Base-by-base conservation (phyloP, 2,888 invertebrate genomes). In the Halictus quadricinctus region DNA sequence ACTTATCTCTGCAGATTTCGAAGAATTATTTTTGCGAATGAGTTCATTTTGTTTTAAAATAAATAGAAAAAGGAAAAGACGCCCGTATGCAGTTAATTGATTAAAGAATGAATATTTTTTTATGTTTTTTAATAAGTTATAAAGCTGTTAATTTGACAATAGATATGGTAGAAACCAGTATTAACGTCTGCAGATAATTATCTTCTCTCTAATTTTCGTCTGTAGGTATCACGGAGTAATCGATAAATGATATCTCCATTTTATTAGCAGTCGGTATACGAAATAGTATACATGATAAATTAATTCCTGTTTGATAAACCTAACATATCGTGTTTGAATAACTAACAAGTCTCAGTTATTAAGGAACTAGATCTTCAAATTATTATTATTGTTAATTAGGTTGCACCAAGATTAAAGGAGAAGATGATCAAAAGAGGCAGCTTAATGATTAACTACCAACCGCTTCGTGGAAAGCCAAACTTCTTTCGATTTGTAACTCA, bases 401-500 rank as follows among this genome's bases (percentile, higher is more conserved):
- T 96, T 86, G 96, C 96, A n/a, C 96, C 97, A 2, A 95, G 95
- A 88, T 95, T 96, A 85, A 96, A 97, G 92, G 96, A 96, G 29
- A 93, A 95, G 83, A 97, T 97, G 96, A 96, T 96, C 93, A 95
- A 95, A 90, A 95, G 95, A 79, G 97, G 97, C 10, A 95, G 96
- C 72, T 95, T 96, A 88, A 96, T 97, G 96, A 95, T 97, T 25
- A 96, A 96, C 72, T 97, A 97, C 92, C 97, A 97, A 93, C 96
- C 97, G 0, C 93, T 96, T 72, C 95, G 95, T 79, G 92, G 95
- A 18, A 94, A 95, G 72, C 96, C 96, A 1, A 97, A 97, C 92
- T 97, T 97, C 93, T 97, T 97, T 93, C 95, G 97, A 74, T 96
- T 96, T 92, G 96, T 96, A 60, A 94, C 95, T 2, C 96, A 96